Evolutionary conservation across 2,113 vertebrate species (phyloP).

Genomic region (Castor canadensis): DNA sequence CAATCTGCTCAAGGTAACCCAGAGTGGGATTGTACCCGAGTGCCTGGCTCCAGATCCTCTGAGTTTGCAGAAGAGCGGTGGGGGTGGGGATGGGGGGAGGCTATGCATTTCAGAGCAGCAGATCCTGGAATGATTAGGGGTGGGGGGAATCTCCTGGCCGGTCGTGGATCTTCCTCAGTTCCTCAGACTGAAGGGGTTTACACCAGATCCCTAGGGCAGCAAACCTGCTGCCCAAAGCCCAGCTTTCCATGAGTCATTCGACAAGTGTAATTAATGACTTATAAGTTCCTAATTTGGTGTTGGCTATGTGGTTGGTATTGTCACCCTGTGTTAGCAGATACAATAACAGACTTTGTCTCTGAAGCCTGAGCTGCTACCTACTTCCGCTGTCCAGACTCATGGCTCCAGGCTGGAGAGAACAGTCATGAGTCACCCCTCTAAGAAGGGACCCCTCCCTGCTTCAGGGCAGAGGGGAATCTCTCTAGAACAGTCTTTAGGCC

Average conservation of each 20-base stretch:
- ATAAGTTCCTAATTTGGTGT: not conserved
- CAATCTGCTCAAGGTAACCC: not conserved
- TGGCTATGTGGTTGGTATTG: fast-evolving
- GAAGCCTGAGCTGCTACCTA: not conserved
- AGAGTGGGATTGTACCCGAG: not conserved
- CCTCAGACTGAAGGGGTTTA: not conserved
- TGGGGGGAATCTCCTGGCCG: fast-evolving
- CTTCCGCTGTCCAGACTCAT: fast-evolving
- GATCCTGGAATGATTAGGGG: too few species aligned
- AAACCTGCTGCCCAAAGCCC: not conserved
- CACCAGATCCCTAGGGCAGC: not conserved
- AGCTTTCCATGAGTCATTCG: not conserved
- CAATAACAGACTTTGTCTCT: not conserved
- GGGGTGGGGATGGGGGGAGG: fast-evolving
- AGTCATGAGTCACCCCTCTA: too few species aligned
- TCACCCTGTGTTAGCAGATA: not conserved
- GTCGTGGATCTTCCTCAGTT: not conserved
- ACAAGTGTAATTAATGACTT: not conserved
- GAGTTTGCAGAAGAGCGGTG: not conserved
- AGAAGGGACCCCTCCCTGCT: not conserved
- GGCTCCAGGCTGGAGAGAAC: not conserved
- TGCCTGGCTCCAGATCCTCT: fast-evolving
- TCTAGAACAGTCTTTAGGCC: not conserved
- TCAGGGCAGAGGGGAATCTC: not conserved
- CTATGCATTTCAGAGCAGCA: fast-evolving